Evolutionary conservation across 1,140 invertebrate genomes (phyloP).

Genomic region (Anoplophora glabripennis): DNA sequence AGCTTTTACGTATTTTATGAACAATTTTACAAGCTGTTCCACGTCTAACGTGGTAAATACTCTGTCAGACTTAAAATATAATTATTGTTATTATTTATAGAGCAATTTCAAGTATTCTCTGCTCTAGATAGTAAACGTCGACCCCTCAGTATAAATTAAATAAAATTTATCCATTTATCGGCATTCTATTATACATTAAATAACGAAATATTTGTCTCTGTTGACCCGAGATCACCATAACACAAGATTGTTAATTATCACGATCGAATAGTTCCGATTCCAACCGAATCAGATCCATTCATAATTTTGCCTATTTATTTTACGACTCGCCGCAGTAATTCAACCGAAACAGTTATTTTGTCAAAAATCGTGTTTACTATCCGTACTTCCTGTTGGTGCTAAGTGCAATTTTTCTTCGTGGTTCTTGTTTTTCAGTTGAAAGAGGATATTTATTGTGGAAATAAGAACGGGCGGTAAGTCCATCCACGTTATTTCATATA

Average conservation of each 20-base stretch:
- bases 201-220: constrained; percentile 10
- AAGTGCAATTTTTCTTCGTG: not conserved
- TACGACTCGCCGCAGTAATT: constrained; percentile 10
- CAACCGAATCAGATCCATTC: constrained; percentile 18
- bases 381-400: constrained; percentile 24
- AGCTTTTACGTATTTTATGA: too few species aligned
- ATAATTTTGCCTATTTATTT: constrained; percentile 14
- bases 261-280: constrained; percentile 15
- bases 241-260: constrained; percentile 17
- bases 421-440: too few species aligned
- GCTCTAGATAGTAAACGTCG: constrained; percentile 17
- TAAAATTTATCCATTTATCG: not conserved
- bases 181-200: not conserved
- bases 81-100: constrained; percentile 11
- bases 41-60: too few species aligned
- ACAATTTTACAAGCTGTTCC: too few species aligned
- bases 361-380: constrained; percentile 27
- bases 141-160: constrained; percentile 1
- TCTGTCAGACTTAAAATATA: too few species aligned
- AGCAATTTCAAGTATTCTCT: constrained; percentile 9
- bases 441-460: too few species aligned
- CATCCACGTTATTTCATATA: too few species aligned
- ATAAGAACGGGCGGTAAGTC: too few species aligned
- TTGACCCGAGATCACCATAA: constrained; percentile 9
- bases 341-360: constrained; percentile 22